Base-by-base conservation (phyloP, 1,140 invertebrate genomes). In the Trichoplusia ni region DNA sequence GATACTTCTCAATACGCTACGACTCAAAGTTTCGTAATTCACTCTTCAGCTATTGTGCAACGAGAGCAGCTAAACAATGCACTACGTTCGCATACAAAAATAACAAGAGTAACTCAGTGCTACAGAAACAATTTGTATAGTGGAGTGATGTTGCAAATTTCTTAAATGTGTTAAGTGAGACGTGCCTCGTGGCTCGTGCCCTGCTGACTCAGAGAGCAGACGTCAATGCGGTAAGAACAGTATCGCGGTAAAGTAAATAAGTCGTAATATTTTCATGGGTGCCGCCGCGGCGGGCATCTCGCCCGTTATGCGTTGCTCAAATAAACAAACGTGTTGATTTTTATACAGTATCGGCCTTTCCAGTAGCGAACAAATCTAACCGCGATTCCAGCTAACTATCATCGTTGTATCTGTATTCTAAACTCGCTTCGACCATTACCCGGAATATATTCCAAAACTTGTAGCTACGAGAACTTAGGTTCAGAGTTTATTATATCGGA, bases 201-300 rank as follows among this genome's bases (percentile, higher is more conserved):
- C 65, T 73, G 78, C 74, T 86, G 79, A 86, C 49, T 86, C 79
- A 84, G 51, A 44, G 61, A 65, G 58, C 67, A 62, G 74, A 84
- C 83, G 82, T 84, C 82, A 85, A 72, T 76, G 81, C 74, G 70
- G 72, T 78, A 77, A 79, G 77, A 82, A 74, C 77, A 78, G 71
- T 73, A 81, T 79, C 67, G 75, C 74, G 75, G 71, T 89, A 85
- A 85, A 87, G 83, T 86, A 89, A 88, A 88, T 89, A 86, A 85
- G 75, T 86, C 84, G 85, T 86, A 86, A 88, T 86, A 86, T 86
- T 88, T 85, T 82, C 79, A 84, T 84, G 80, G 76, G 81, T 79
- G 82, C 81, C 81, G 79, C 81, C 77, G 75, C 63, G 79, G 74
- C 81, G 80, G 64, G 66, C 65, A 67, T 62, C 67, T 54, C 72